Conservation (phyloP, 2,888 invertebrate species). For the Linnaemya tessellans region DNA sequence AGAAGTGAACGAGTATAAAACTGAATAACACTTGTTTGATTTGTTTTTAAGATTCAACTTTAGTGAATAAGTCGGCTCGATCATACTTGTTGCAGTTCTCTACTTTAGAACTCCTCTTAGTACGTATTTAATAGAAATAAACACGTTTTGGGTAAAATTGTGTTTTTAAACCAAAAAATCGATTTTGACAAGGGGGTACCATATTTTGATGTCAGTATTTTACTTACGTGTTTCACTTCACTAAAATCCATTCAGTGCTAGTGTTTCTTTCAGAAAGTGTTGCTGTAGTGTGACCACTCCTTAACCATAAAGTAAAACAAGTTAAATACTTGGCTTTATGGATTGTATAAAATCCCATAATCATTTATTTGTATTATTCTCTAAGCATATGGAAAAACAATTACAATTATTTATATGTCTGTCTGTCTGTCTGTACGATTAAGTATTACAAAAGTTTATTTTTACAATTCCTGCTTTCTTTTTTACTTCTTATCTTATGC, state of each 20-base stretch:
- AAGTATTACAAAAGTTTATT: constrained; percentile 1
- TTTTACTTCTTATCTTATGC: constrained; percentile 37
- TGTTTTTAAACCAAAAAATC: too few species aligned
- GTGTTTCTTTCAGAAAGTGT: neutral
- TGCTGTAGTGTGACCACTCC: neutral
- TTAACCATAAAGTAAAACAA: constrained; percentile 9
- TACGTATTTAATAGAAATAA: too few species aligned
- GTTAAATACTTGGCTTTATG: constrained; percentile 45
- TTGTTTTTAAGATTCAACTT: too few species aligned
- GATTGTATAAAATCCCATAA: constrained; percentile 65
- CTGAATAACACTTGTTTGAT: too few species aligned
- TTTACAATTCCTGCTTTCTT: neutral
- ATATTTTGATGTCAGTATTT: too few species aligned
- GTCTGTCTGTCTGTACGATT: neutral
- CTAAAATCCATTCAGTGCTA: neutral
- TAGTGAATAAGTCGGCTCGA: too few species aligned
- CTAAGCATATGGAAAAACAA: constrained; percentile 53
- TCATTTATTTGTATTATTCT: constrained; percentile 47
- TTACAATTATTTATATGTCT: constrained; percentile 1
- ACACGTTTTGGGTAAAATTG: too few species aligned
- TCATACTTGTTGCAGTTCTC: too few species aligned
- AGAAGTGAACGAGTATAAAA: too few species aligned
- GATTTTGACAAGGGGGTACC: too few species aligned
- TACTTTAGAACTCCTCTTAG: too few species aligned
- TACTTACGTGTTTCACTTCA: neutral